Conservation (phyloP, 2,888 invertebrate genomes). For the Epinotia bilunana region DNA sequence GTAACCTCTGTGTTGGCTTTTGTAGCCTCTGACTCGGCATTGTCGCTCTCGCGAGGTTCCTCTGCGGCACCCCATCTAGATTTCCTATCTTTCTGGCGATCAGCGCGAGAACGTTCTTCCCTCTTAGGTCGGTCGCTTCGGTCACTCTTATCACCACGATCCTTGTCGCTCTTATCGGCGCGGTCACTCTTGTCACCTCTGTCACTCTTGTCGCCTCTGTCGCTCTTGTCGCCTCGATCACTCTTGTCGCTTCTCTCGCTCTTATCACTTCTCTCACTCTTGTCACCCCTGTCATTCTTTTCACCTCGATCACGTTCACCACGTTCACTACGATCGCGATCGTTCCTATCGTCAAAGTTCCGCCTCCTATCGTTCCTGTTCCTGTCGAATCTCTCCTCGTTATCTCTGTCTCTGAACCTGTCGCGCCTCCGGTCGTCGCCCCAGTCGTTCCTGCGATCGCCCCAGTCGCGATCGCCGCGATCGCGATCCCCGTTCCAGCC, state of each 20-base stretch:
- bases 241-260: slow-evolving; percentile 24
- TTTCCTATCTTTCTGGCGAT: slow-evolving; percentile 76
- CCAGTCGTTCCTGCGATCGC: slow-evolving; percentile 64
- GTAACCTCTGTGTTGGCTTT: slow-evolving; percentile 1
- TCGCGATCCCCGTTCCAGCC: slow-evolving; percentile 69
- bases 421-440: slow-evolving; percentile 69
- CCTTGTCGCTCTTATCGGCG: neutral
- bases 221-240: slow-evolving; percentile 28
- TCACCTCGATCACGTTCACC: slow-evolving; percentile 30
- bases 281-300: slow-evolving; percentile 21
- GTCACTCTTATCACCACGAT: slow-evolving; percentile 13
- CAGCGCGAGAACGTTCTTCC: slow-evolving; percentile 58
- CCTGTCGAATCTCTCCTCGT: slow-evolving; percentile 61
- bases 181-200: slow-evolving; percentile 33
- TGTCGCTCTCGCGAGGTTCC: slow-evolving; percentile 49
- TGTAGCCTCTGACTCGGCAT: slow-evolving; percentile 15
- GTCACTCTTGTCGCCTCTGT: slow-evolving; percentile 22
- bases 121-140: slow-evolving; percentile 32
- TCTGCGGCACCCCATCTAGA: slow-evolving; percentile 78
- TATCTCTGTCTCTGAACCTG: slow-evolving; percentile 54
- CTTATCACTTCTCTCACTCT: slow-evolving; percentile 26
- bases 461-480: slow-evolving; percentile 51
- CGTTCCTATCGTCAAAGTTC: slow-evolving; percentile 59
- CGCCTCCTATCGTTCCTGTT: slow-evolving; percentile 59
- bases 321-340: slow-evolving; percentile 40